Evolutionary conservation across 1,140 invertebrate genomes (phyloP).

Genomic region (Calephelis virginiensis): DNA sequence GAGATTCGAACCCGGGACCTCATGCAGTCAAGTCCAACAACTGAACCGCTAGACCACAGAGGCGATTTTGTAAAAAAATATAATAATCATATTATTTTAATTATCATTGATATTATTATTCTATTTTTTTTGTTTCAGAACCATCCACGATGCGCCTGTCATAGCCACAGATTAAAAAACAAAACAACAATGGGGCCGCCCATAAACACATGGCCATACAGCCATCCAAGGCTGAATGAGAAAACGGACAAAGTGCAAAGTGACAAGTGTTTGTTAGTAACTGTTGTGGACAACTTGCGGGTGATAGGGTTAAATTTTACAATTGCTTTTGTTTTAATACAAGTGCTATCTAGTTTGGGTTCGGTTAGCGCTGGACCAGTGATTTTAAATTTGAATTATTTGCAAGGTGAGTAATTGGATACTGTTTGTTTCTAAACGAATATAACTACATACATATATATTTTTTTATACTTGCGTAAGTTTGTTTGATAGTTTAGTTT

Average conservation of each 20-base stretch:
- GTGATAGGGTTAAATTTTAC: conserved; percentile 50
- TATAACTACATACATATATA: too few relatives aligned
- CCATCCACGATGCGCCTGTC: conserved; percentile 25
- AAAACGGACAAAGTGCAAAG: conserved; percentile 25
- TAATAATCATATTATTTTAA: too few relatives aligned
- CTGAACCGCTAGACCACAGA: too few relatives aligned
- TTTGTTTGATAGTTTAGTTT: too few relatives aligned
- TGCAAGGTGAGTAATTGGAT: conserved; percentile 50
- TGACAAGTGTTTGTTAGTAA: conserved; percentile 38
- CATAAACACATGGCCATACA: conserved; percentile 48
- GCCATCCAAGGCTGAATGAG: conserved; percentile 29
- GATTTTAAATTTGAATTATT: conserved; percentile 60
- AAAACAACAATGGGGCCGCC: conserved; percentile 48
- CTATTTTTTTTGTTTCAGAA: conserved; percentile 36
- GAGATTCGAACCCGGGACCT: too few relatives aligned
- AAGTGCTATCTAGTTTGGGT: conserved; percentile 44
- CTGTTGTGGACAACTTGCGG: conserved; percentile 40
- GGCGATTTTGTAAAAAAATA: too few relatives aligned
- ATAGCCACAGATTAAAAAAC: conserved; percentile 22
- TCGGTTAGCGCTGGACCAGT: conserved; percentile 56
- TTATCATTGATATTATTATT: not conserved
- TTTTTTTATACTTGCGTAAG: too few relatives aligned
- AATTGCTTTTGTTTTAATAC: conserved; percentile 44
- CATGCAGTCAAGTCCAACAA: too few relatives aligned
- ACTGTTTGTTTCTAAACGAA: too few relatives aligned